phyloP scores from a whole-genome alignment of 2,888 invertebrate genomes.

The Tachystola acroxantha region DNA sequence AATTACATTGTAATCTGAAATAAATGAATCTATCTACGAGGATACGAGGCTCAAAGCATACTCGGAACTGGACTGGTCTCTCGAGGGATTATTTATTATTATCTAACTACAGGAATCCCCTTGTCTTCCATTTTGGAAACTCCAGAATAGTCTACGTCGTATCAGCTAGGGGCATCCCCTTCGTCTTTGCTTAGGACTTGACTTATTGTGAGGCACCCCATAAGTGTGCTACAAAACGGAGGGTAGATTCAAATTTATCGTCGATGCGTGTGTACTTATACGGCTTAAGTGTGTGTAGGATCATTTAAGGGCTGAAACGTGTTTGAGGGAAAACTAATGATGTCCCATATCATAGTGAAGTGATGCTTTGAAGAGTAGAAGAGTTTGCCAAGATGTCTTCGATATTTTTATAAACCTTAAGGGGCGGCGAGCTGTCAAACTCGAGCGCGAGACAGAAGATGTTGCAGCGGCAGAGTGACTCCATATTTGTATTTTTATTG shows the following conservation, averaged over 20 bases:
- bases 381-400: neutral
- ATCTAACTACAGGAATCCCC: too few species aligned
- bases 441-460: too few species aligned
- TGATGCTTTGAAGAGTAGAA: neutral
- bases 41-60: too few species aligned
- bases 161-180: constrained; percentile 11
- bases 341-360: neutral
- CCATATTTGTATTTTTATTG: too few species aligned
- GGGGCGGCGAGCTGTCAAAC: too few species aligned
- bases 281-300: constrained; percentile 23
- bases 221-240: constrained; percentile 34
- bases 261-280: constrained; percentile 47
- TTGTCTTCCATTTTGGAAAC: too few species aligned
- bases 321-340: neutral
- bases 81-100: too few species aligned
- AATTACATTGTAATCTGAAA: too few species aligned
- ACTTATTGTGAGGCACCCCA: constrained; percentile 46
- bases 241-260: constrained; percentile 59
- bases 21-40: too few species aligned
- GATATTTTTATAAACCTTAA: too few species aligned
- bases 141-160: constrained; percentile 2
- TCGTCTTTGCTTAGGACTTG: constrained; percentile 51
- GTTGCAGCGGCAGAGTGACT: too few species aligned
- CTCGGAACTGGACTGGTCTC: too few species aligned
- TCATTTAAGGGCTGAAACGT: neutral